Evolutionary conservation across 2,888 invertebrate genomes (phyloP), one percentile per base, ranked within the genome.

Genomic region (Pteria penguin): DNA sequence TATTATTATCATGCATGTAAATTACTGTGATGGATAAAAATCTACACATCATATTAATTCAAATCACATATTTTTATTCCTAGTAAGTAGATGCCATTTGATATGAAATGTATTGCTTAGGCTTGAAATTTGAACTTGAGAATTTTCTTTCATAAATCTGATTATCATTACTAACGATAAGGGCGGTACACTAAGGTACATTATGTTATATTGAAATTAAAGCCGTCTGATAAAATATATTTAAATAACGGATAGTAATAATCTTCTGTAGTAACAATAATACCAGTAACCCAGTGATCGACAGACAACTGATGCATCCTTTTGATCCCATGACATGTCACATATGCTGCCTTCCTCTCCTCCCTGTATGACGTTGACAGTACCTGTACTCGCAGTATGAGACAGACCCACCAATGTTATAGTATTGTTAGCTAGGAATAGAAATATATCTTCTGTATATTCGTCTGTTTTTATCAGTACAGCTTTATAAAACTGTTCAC

Each of bases 231-330:
- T n/a, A n/a, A n/a, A n/a, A n/a, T n/a, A n/a, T n/a, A n/a, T n/a
- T n/a, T n/a, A n/a, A n/a, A n/a, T n/a, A n/a, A n/a, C n/a, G n/a
- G n/a, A n/a, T n/a, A n/a, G n/a, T n/a, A n/a, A n/a, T n/a, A n/a
- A n/a, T n/a, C n/a, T n/a, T n/a, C n/a, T n/a, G n/a, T n/a, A n/a
- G n/a, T n/a, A n/a, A n/a, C n/a, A n/a, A n/a, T n/a, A n/a, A n/a
- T 62, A 77, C 77, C 77, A 77, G 32, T 66, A 77, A 1, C 77
- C 77, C 0, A 77, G 52, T 22, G 69, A 73, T 29, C 70, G 45
- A 65, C 77, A 77, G 11, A 77, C 33, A 22, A 65, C 65, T 1
- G 14, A 22, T 1, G 77, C 77, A 24, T 73, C 77, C 18, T 68
- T 32, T 4, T n/a, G 22, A 26, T 63, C 72, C 63, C 72, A 76